Evolutionary conservation across 2,888 invertebrate genomes (phyloP).

Genomic region (Agriopis marginaria): DNA sequence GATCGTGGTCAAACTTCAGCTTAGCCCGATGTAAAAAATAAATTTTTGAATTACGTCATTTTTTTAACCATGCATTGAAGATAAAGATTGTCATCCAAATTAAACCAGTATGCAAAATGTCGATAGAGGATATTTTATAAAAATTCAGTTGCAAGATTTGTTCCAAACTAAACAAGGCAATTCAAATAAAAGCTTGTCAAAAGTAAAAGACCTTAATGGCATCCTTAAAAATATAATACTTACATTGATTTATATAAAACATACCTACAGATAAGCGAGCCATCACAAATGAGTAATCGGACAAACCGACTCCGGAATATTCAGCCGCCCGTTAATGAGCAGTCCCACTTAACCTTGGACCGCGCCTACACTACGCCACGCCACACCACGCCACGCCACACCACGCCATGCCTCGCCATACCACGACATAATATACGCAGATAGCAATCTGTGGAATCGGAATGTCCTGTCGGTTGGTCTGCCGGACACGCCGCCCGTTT

Average conservation of each 20-base stretch:
- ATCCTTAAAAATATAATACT: too few relatives aligned
- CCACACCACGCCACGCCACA: neutral
- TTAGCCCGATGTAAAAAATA: too few relatives aligned
- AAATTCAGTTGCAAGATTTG: too few relatives aligned
- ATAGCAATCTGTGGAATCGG: slow-evolving; percentile 36
- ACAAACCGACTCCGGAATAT: slow-evolving; percentile 9
- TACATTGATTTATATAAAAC: neutral
- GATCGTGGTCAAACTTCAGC: too few relatives aligned
- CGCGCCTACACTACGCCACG: neutral
- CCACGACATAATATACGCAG: slow-evolving; percentile 10
- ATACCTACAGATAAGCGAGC: neutral
- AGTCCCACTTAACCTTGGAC: neutral
- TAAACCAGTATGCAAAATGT: too few relatives aligned
- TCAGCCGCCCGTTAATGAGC: slow-evolving; percentile 6
- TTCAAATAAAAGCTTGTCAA: too few relatives aligned
- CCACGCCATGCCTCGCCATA: neutral
- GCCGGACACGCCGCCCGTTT: slow-evolving; percentile 20
- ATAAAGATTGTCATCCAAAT: too few relatives aligned
- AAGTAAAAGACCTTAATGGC: too few relatives aligned
- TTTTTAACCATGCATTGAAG: too few relatives aligned
- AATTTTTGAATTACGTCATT: too few relatives aligned
- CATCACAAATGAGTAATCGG: neutral
- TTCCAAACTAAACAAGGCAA: too few relatives aligned
- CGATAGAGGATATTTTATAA: too few relatives aligned
- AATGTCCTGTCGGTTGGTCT: slow-evolving; percentile 24